These are phyloP conservation scores for Philhelius pedissequus DNA, from an alignment of 2,888 invertebrate genomes.

Conservation along the genomic window DNA sequence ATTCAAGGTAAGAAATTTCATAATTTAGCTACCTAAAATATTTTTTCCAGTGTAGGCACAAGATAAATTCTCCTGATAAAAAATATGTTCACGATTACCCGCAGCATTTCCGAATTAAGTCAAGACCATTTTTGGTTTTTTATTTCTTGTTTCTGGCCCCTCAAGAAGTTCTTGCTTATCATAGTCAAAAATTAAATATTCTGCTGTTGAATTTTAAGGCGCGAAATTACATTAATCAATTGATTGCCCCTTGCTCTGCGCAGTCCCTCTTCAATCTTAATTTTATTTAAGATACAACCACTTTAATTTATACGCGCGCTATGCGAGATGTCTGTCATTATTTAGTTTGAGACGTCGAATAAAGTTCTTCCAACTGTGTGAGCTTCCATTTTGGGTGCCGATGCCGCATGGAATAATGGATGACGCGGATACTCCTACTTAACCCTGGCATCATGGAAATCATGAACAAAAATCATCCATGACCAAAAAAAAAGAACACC, in stretches of 20 bases:
- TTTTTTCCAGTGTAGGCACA: too few relatives aligned
- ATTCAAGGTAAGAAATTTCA: too few relatives aligned
- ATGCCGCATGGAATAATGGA: slow-evolving; percentile 61
- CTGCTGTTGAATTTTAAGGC: slow-evolving; percentile 45
- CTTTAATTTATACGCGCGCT: not conserved
- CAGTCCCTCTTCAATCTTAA: not conserved
- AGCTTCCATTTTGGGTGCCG: slow-evolving; percentile 65
- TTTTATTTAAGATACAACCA: not conserved
- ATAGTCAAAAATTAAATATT: slow-evolving; percentile 61
- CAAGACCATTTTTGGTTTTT: not conserved
- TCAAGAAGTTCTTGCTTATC: slow-evolving; percentile 3
- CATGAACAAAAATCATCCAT: slow-evolving; percentile 26
- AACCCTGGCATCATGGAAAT: slow-evolving; percentile 28
- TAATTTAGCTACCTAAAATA: too few relatives aligned
- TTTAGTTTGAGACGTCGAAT: slow-evolving; percentile 21
- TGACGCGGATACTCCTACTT: slow-evolving; percentile 65
- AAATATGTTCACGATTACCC: not conserved
- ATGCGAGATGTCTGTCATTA: slow-evolving; percentile 1
- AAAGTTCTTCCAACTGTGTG: slow-evolving; percentile 44
- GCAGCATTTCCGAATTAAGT: not conserved
- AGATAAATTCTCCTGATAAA: not conserved
- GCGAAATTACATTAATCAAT: slow-evolving; percentile 60
- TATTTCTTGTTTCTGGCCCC: not conserved
- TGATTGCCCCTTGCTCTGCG: slow-evolving; percentile 25
- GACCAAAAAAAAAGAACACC: slow-evolving; percentile 23